Conservation (phyloP, 1,140 invertebrate species). For the Lepidurus arcticus region DNA sequence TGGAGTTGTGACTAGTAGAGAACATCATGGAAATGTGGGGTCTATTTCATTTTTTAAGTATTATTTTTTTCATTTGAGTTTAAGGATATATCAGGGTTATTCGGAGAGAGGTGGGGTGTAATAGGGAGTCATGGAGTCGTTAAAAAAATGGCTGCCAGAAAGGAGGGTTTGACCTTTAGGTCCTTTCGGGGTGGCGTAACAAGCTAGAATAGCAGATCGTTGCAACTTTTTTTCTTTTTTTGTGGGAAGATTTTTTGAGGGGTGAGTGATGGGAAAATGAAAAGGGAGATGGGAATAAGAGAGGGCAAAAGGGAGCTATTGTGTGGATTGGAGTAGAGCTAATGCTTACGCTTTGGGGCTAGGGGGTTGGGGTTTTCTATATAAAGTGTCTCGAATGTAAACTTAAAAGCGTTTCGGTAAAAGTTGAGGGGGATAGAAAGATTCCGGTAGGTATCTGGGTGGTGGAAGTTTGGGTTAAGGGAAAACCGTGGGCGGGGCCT, state of each 20-base stretch:
- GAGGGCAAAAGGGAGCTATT: neutral
- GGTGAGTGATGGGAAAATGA: neutral
- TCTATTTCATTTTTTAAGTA: too few relatives aligned
- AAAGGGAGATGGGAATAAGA: neutral
- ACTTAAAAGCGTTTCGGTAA: neutral
- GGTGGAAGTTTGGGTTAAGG: neutral
- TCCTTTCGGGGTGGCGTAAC: neutral
- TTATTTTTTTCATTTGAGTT: too few relatives aligned
- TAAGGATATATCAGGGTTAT: too few relatives aligned
- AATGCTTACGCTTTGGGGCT: neutral
- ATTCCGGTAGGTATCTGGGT: neutral
- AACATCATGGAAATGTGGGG: too few relatives aligned
- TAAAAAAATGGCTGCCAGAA: neutral
- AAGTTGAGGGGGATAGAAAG: neutral
- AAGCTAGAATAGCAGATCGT: neutral
- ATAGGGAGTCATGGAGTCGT: neutral
- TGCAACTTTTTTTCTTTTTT: neutral
- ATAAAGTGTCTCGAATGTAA: neutral
- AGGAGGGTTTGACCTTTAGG: neutral
- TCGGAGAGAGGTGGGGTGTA: too few relatives aligned
- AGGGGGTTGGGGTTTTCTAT: neutral
- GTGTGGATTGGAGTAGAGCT: neutral
- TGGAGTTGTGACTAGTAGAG: too few relatives aligned
- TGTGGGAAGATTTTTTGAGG: neutral
- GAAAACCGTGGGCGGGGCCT: neutral